Evolutionary conservation across 2,888 invertebrate genomes (phyloP).

Genomic region (Agriopis aurantiaria): DNA sequence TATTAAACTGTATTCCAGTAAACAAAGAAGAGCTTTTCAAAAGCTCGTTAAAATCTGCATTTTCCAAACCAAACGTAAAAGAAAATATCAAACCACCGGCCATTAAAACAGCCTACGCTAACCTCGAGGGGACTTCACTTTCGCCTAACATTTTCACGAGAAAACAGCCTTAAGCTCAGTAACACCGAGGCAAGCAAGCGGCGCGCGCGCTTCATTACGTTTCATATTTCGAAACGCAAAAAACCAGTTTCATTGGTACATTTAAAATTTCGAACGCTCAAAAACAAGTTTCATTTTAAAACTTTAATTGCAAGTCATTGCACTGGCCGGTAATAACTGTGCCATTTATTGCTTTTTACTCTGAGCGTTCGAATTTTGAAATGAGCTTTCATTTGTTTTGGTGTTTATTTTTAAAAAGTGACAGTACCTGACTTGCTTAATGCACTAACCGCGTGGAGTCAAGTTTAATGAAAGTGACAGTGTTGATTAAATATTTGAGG

Average conservation of each 20-base stretch:
- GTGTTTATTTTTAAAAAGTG: slow-evolving; percentile 19
- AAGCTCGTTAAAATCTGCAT: background rate
- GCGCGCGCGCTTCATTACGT: slow-evolving; percentile 63
- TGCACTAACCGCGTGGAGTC: background rate
- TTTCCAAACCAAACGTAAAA: slow-evolving; percentile 10
- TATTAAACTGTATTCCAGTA: too few species aligned
- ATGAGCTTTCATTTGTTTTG: slow-evolving; percentile 27
- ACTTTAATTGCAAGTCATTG: slow-evolving; percentile 37
- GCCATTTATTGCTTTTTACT: slow-evolving; percentile 32
- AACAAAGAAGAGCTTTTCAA: background rate
- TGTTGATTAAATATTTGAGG: slow-evolving; percentile 7
- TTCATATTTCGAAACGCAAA: slow-evolving; percentile 44
- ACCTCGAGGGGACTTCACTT: slow-evolving; percentile 60
- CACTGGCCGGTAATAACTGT: slow-evolving; percentile 33
- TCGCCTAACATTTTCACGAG: slow-evolving; percentile 71
- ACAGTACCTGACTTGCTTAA: background rate
- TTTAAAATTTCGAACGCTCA: slow-evolving; percentile 47
- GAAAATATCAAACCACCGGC: slow-evolving; percentile 22
- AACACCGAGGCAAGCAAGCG: slow-evolving; percentile 54
- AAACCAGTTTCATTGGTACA: slow-evolving; percentile 41
- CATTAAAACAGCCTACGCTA: slow-evolving; percentile 32
- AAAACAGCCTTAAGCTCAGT: slow-evolving; percentile 76
- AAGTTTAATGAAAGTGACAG: slow-evolving; percentile 3
- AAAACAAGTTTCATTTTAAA: slow-evolving; percentile 37
- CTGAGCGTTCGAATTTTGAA: slow-evolving; percentile 19